These are phyloP conservation scores for Araneus ventricosus DNA, from an alignment of 1,140 invertebrate species.

Conservation along the genomic window DNA sequence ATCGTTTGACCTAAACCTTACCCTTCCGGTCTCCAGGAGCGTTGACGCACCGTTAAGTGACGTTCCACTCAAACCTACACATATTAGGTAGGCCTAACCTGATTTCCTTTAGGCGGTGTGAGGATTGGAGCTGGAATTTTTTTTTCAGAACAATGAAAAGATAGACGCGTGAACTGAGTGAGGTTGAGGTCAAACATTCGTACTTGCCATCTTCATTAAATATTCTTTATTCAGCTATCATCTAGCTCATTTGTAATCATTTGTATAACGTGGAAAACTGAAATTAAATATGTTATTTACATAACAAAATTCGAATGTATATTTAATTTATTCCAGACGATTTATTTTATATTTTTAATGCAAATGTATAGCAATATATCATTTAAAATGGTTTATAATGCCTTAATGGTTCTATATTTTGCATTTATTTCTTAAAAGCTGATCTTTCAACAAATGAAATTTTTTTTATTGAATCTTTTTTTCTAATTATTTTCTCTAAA, in stretches of 20 bases:
- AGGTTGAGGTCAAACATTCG: not conserved
- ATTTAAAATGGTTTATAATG: too few relatives aligned
- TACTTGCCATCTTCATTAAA: not conserved
- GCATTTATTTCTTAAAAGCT: too few relatives aligned
- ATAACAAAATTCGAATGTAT: too few relatives aligned
- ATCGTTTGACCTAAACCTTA: constrained; percentile 9
- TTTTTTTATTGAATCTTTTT: too few relatives aligned
- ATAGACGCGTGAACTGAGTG: not conserved
- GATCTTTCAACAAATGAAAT: too few relatives aligned
- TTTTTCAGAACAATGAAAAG: not conserved
- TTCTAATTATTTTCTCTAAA: too few relatives aligned
- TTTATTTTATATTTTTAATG: too few relatives aligned
- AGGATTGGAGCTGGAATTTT: not conserved
- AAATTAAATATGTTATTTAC: too few relatives aligned
- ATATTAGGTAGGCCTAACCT: not conserved
- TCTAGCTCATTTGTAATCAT: not conserved
- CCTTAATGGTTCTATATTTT: too few relatives aligned
- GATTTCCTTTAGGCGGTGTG: constrained; percentile 29
- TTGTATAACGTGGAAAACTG: too few relatives aligned
- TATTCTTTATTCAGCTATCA: not conserved
- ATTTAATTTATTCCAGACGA: too few relatives aligned
- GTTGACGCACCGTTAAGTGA: constrained; percentile 25
- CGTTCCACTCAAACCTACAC: not conserved
- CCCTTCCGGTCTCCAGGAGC: not conserved
- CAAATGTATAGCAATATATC: too few relatives aligned